These are phyloP conservation scores for Propithecus perrieri DNA, from an alignment of 2,797 vertebrate species.

Conservation along the genomic window DNA sequence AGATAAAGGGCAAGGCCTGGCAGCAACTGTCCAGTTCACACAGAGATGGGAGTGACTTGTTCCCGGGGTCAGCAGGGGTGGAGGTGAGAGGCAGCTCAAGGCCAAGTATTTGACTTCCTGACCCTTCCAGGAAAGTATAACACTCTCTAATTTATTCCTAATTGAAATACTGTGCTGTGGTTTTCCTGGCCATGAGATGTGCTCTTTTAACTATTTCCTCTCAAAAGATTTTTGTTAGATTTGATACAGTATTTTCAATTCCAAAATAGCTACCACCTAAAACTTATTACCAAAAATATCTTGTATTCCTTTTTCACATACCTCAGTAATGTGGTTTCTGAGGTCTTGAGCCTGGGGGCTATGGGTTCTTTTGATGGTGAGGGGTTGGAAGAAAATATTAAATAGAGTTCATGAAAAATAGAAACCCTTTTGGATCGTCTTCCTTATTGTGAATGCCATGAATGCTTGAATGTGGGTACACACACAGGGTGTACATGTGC, in stretches of 20 bases:
- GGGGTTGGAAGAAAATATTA: not conserved
- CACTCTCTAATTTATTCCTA: slow-evolving; percentile 53
- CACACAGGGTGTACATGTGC: not conserved
- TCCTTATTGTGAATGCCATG: not conserved
- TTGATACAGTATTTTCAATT: slow-evolving; percentile 22
- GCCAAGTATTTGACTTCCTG: slow-evolving; percentile 46
- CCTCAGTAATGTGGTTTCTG: not conserved
- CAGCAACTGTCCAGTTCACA: not conserved
- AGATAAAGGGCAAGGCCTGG: slow-evolving; percentile 20
- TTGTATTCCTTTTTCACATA: not conserved
- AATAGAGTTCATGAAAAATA: not conserved
- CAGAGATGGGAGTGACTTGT: not conserved
- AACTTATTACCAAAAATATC: slow-evolving; percentile 18
- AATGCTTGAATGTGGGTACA: not conserved
- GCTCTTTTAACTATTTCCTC: slow-evolving; percentile 48
- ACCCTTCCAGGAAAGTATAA: slow-evolving; percentile 40
- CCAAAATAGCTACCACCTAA: slow-evolving; percentile 38
- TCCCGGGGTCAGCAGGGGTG: not conserved
- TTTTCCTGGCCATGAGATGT: slow-evolving; percentile 35
- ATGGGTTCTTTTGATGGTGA: slow-evolving; percentile 3
- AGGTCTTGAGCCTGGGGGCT: not conserved
- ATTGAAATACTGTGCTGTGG: slow-evolving; percentile 41
- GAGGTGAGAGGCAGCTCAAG: slow-evolving; percentile 20
- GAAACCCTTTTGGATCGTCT: not conserved
- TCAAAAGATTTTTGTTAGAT: slow-evolving; percentile 50